These are phyloP conservation scores for Drosophila engyochracea DNA, from an alignment of 2,888 invertebrate species.

Conservation along the genomic window DNA sequence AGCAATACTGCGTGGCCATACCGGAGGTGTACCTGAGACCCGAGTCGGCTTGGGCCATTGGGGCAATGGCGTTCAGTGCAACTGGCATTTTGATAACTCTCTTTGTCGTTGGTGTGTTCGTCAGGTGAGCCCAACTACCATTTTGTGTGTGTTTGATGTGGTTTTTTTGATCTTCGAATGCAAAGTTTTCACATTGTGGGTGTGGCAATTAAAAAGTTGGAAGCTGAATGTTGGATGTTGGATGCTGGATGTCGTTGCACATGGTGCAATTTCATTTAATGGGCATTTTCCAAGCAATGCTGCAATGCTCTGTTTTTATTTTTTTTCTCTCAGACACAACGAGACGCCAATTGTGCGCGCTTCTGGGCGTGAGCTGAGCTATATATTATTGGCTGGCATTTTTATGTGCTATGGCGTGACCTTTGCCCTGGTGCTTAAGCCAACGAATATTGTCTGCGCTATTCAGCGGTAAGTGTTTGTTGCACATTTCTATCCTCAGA, in stretches of 20 bases:
- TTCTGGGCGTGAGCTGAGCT: conserved; percentile 95
- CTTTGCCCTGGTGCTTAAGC: conserved; percentile 94
- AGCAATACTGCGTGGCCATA: conserved; percentile 91
- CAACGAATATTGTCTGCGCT: conserved; percentile 95
- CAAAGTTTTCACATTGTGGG: conserved; percentile 6
- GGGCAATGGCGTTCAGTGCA: conserved; percentile 95
- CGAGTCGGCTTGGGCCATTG: conserved; percentile 96
- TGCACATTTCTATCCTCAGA: background rate
- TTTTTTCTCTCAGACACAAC: conserved; percentile 87
- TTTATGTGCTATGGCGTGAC: conserved; percentile 97
- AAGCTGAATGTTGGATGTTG: background rate
- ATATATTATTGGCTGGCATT: conserved; percentile 95
- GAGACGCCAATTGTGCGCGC: conserved; percentile 99
- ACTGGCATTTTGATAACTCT: conserved; percentile 93
- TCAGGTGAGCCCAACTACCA: conserved; percentile 84
- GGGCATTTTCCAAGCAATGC: conserved; percentile 12
- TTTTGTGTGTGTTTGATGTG: background rate
- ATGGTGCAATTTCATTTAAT: conserved; percentile 40
- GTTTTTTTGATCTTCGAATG: background rate
- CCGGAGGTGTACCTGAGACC: conserved; percentile 93
- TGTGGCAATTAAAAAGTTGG: conserved; percentile 49
- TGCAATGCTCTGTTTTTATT: background rate
- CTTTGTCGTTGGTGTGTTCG: conserved; percentile 93
- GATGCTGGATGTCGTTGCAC: conserved; percentile 10
- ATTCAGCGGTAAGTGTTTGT: conserved; percentile 93